phyloP scores from a whole-genome alignment of 2,113 vertebrate species.

The Anhinga anhinga region DNA sequence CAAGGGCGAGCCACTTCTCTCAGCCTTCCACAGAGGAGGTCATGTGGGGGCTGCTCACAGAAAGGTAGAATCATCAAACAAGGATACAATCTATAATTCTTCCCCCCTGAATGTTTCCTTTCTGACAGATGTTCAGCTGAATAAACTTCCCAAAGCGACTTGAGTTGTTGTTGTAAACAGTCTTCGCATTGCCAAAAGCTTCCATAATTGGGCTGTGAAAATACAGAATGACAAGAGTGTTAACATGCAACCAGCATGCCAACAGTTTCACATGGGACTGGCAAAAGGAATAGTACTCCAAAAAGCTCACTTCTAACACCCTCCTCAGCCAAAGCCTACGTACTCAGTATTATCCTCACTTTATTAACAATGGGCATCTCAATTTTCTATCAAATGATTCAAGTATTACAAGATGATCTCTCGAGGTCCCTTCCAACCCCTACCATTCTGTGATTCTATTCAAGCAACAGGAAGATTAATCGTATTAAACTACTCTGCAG shows the following conservation, averaged over 20 bases:
- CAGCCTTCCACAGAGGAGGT: not conserved
- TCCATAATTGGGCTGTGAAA: conserved; percentile 94
- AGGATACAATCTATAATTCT: conserved; percentile 99
- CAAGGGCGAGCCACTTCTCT: not conserved
- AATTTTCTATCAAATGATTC: not conserved
- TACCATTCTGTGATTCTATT: not conserved
- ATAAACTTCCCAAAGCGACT: conserved; percentile 98
- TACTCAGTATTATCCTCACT: not conserved
- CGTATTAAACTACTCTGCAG: not conserved
- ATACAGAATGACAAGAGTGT: not conserved
- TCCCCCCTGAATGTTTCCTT: conserved; percentile 97
- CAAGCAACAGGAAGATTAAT: not conserved
- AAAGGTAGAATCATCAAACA: not conserved
- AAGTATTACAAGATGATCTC: not conserved
- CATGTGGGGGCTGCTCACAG: rapidly evolving
- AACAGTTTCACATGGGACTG: not conserved
- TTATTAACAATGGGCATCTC: not conserved
- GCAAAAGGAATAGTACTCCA: not conserved
- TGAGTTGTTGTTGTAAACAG: conserved; percentile 98
- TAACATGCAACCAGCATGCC: not conserved
- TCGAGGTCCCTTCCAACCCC: too few species aligned
- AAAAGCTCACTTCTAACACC: not conserved
- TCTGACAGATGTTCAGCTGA: conserved; percentile 92
- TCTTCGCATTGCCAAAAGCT: conserved; percentile 96
- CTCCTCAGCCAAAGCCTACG: not conserved